phyloP scores from a whole-genome alignment of 2,797 vertebrate species.

The Girardinus metallicus region DNA sequence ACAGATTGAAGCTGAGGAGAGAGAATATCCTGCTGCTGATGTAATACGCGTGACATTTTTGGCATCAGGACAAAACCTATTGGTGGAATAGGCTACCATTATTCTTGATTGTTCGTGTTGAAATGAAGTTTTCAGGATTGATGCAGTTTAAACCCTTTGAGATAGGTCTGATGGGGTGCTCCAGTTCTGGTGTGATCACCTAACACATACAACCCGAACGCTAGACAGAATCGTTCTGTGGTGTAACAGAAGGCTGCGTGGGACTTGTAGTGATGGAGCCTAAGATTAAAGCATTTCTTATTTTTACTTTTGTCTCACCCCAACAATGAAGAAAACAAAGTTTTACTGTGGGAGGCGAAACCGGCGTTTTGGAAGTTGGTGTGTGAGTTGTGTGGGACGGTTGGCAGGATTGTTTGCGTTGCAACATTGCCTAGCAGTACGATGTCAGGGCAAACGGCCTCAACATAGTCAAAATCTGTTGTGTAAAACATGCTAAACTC shows the following conservation, averaged over 20 bases:
- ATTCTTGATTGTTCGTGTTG: neutral
- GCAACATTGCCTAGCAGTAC: constrained; percentile 31
- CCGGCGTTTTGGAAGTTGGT: constrained; percentile 28
- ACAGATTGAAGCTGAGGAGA: neutral
- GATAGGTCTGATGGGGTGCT: neutral
- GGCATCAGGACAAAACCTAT: neutral
- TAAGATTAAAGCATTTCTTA: neutral
- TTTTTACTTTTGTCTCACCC: constrained; percentile 26
- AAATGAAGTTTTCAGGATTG: neutral
- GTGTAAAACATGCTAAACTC: constrained; percentile 51
- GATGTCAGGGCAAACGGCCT: constrained; percentile 51
- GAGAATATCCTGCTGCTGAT: neutral
- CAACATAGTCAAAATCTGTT: constrained; percentile 33
- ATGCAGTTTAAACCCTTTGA: neutral
- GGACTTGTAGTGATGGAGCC: neutral
- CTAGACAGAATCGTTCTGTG: neutral
- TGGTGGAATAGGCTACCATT: too few species aligned
- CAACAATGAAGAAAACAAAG: constrained; percentile 37
- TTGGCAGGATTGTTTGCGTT: constrained; percentile 37
- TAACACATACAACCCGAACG: neutral
- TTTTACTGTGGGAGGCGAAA: constrained; percentile 46
- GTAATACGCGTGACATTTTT: neutral
- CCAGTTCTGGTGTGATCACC: neutral
- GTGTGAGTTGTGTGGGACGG: constrained; percentile 43
- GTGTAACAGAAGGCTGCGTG: neutral